Percentiles rank a stretch among this genome's conserved stretches.
Conservation (phyloP, 2,797 vertebrate genomes). For the Myiotriccus ornatus region DNA sequence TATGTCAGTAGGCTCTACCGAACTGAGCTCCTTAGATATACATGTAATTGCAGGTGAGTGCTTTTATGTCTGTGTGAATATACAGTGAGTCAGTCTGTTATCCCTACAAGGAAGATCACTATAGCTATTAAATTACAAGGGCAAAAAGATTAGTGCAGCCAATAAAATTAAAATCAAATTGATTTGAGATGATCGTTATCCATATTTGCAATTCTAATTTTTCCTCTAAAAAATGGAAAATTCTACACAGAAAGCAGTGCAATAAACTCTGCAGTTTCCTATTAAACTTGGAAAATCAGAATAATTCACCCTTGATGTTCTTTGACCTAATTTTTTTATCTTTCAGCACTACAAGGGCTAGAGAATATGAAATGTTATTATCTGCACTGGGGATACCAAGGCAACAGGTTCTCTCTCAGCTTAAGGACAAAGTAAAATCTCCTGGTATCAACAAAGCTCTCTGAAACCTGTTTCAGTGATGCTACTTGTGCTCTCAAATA, state of each 20-base stretch:
- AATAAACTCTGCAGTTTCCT: neutral
- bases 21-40: neutral
- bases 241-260: neutral
- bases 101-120: neutral
- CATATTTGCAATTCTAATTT: neutral
- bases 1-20: neutral
- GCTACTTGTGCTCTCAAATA: neutral
- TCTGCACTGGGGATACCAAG: neutral
- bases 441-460: neutral
- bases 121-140: slow-evolving; percentile 13
- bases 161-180: slow-evolving; percentile 34
- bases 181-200: neutral
- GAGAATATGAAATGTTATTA: neutral
- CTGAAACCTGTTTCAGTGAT: neutral
- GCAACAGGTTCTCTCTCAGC: neutral
- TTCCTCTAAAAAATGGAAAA: slow-evolving; percentile 14
- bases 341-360: neutral
- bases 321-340: slow-evolving; percentile 3
- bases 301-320: slow-evolving; percentile 9
- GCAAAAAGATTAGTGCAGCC: slow-evolving; percentile 2
- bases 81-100: neutral
- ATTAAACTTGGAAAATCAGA: neutral
- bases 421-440: neutral
- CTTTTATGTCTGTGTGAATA: neutral
- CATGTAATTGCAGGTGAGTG: neutral